Percentiles rank a stretch among this genome's conserved stretches.
Evolutionary conservation across 2,113 vertebrate species (phyloP).

Genomic region (Clarias batrachus): DNA sequence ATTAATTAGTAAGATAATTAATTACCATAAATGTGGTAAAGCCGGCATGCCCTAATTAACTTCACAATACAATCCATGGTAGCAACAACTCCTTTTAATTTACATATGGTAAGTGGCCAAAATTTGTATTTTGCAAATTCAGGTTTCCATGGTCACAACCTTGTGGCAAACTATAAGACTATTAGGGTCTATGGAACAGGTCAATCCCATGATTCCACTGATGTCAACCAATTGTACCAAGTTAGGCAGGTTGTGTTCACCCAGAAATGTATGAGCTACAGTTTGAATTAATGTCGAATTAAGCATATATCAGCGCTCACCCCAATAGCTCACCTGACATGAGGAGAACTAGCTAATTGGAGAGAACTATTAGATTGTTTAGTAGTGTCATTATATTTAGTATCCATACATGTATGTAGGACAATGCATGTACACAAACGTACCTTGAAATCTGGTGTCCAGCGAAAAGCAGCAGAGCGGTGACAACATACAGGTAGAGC

Average conservation of each 20-base stretch:
- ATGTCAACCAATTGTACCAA: background rate
- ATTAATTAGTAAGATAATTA: too few species aligned
- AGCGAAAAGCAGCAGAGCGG: slow-evolving; percentile 91
- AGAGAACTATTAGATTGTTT: background rate
- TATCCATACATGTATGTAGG: background rate
- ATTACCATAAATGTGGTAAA: background rate
- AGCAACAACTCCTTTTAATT: background rate
- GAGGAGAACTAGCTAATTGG: background rate
- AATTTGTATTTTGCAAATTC: background rate
- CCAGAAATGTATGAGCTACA: background rate
- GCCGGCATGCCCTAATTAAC: background rate
- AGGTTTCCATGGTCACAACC: background rate
- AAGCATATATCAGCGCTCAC: background rate
- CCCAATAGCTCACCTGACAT: background rate
- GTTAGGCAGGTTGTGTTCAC: background rate
- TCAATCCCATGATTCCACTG: background rate
- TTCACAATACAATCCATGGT: background rate
- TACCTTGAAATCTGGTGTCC: slow-evolving; percentile 98
- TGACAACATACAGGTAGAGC: slow-evolving; percentile 94
- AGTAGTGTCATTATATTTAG: background rate
- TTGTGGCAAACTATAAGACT: background rate
- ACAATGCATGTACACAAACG: background rate
- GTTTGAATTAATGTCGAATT: too few species aligned
- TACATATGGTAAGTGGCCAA: background rate
- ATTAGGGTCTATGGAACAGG: background rate